Evolutionary conservation across 2,113 vertebrate species (phyloP).

Genomic region (Odobenus rosmarus): DNA sequence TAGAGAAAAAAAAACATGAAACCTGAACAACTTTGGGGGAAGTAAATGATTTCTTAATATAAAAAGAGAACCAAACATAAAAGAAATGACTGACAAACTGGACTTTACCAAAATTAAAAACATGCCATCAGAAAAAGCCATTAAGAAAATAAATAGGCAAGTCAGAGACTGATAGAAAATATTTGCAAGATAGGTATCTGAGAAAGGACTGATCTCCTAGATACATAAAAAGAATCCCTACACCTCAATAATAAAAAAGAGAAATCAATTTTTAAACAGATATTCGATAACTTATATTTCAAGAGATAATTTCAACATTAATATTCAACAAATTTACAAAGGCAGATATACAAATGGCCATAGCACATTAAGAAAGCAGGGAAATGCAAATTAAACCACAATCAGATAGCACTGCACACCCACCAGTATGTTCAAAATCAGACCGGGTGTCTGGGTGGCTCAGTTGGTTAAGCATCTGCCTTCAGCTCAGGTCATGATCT

Average conservation of each 20-base stretch:
- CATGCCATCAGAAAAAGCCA: not conserved
- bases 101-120: slow-evolving; percentile 10
- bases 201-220: not conserved
- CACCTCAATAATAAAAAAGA: not conserved
- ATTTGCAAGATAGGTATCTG: not conserved
- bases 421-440: not conserved
- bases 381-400: not conserved
- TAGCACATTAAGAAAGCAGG: not conserved
- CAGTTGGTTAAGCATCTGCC: not conserved
- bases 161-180: not conserved
- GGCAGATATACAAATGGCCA: not conserved
- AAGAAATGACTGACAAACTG: not conserved
- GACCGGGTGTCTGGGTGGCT: not conserved
- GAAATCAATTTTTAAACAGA: slow-evolving; percentile 4
- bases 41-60: not conserved
- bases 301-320: not conserved
- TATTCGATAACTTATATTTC: not conserved
- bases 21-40: not conserved
- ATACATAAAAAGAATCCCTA: not conserved
- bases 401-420: not conserved
- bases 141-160: not conserved
- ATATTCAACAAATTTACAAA: not conserved
- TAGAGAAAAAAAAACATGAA: not conserved
- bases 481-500: not conserved
- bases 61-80: not conserved